Evolutionary conservation across 2,888 invertebrate species (phyloP), one percentile per base, ranked within the genome.

Genomic region (Taphrorychus bicolor): DNA sequence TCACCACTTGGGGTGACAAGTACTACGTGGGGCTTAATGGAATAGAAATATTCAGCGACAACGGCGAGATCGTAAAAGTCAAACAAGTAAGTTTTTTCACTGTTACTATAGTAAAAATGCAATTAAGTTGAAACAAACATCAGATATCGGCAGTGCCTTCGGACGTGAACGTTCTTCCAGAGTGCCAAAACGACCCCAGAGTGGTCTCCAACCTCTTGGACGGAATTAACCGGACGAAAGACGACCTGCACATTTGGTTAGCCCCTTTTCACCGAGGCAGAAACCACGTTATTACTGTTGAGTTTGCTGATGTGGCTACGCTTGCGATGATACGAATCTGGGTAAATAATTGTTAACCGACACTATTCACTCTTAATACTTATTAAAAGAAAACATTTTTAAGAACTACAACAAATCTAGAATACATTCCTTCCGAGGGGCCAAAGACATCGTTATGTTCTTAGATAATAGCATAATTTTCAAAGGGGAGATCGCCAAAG

Each of bases 401-500:
- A 82, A 94, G 94, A 94, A 94, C 80, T 94, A 95, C 81, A 94
- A 94, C 81, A 94, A 94, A 81, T 94, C 94, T 0, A 85, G 94
- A 68, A 93, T 94, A 73, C 91, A 94, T 81, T 92, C 93, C 0
- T 88, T 89, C 64, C 86, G 93, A 66, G 94, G 94, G 52, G 91
- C 89, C 4, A 88, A 87, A 74, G 85, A 91, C 75, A 83, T 93
- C 9, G 86, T 88, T 69, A 88, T 94, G 22, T 85, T 84, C 69
- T 79, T 94, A 63, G 92, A 94, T 78, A 87, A 87, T 14, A 80
- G 81, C 53, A 79, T 86, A 23, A 89, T 94, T 77, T 94, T 94
- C 81, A 86, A 87, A 74, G 94, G 94, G 0, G 94, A 94, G 82
- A 91, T 94, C 61, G 90, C 91, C 0, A 85, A 91, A 74, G 91